These are phyloP conservation scores for Eonycteris spelaea DNA, from an alignment of 2,113 vertebrate species.

Conservation along the genomic window DNA sequence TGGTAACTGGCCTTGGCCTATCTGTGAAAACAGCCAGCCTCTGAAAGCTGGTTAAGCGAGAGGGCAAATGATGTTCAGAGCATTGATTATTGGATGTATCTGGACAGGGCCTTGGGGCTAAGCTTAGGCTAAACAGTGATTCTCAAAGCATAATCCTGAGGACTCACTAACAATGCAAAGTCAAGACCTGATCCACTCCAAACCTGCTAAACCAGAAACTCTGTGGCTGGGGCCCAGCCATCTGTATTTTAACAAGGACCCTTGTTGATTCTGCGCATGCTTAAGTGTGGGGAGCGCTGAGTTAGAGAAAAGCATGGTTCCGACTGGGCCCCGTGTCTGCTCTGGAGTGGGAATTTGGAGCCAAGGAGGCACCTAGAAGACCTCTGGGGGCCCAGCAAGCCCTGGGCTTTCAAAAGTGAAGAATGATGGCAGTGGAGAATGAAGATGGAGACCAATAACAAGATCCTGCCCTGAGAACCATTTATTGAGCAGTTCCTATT, in stretches of 20 bases:
- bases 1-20: background rate
- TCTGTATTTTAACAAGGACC: background rate
- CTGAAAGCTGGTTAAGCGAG: background rate
- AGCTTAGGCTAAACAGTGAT: no score
- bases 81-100: fast-evolving
- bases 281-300: background rate
- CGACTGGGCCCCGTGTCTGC: no score
- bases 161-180: background rate
- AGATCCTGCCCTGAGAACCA: fast-evolving
- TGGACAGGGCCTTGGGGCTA: no score
- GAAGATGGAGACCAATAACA: background rate
- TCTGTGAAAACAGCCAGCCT: background rate
- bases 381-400: background rate
- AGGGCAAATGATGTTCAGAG: background rate
- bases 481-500: background rate
- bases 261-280: fast-evolving
- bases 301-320: background rate
- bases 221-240: fast-evolving
- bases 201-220: background rate
- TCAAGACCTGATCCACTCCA: background rate
- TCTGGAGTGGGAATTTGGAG: background rate
- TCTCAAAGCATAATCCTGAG: background rate
- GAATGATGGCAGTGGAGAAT: background rate
- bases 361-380: background rate
- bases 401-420: background rate